Conservation (phyloP, 2,888 invertebrate species). For the Entomobrya multifasciata region DNA sequence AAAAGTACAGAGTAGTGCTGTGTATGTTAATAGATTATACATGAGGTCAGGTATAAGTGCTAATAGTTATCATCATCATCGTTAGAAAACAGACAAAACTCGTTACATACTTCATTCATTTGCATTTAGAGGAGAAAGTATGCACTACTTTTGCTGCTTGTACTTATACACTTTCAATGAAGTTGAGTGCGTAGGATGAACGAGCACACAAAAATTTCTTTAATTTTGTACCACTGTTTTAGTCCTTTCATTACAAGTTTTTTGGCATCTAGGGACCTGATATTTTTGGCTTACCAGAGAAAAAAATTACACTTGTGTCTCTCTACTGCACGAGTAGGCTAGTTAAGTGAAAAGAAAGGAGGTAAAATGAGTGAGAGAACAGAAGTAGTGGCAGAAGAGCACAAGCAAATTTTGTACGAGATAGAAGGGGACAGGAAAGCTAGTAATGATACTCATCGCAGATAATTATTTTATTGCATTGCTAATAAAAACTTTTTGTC, state of each 20-base stretch:
- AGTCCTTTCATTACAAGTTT: conserved; percentile 26
- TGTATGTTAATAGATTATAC: background rate
- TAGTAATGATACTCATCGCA: conserved; percentile 68
- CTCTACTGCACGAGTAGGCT: background rate
- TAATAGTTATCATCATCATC: too few relatives aligned
- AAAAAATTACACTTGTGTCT: conserved; percentile 16
- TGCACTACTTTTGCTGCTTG: background rate
- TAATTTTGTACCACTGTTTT: too few relatives aligned
- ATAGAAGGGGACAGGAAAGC: conserved; percentile 36
- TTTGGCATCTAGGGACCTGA: conserved; percentile 62
- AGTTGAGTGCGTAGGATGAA: too few relatives aligned
- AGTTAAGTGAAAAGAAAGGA: background rate
- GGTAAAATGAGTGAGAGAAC: background rate
- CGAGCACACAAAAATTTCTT: too few relatives aligned
- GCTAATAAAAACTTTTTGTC: conserved; percentile 66
- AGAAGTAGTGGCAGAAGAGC: too few relatives aligned
- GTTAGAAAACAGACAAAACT: background rate
- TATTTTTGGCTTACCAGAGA: conserved; percentile 54
- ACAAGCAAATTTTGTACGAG: too few relatives aligned
- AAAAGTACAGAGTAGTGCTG: conserved; percentile 2
- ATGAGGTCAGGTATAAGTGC: conserved; percentile 24
- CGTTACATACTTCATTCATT: conserved; percentile 35
- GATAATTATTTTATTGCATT: conserved; percentile 68
- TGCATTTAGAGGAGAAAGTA: conserved; percentile 52
- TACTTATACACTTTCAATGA: conserved; percentile 3